phyloP scores from a whole-genome alignment of 2,113 vertebrate genomes.

The Hepsetus odoe region DNA sequence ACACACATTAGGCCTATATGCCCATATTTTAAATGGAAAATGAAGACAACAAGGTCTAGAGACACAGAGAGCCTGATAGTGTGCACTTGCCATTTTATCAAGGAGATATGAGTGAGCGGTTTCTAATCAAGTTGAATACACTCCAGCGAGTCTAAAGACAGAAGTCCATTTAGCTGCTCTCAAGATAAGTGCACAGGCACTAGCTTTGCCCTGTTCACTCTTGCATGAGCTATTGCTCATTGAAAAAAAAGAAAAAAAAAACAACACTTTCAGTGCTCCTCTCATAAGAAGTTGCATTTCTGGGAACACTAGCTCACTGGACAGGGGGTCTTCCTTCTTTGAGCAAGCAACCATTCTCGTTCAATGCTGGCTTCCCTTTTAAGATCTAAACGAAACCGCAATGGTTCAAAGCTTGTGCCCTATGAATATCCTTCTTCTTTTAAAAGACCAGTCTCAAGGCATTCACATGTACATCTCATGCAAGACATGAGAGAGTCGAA shows the following conservation, averaged over 20 bases:
- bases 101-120: slow-evolving; percentile 22
- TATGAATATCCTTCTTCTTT: slow-evolving; percentile 60
- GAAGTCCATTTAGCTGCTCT: slow-evolving; percentile 41
- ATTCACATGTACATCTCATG: slow-evolving; percentile 59
- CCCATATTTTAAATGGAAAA: background rate
- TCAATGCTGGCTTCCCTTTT: slow-evolving; percentile 51
- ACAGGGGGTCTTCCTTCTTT: slow-evolving; percentile 64
- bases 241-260: slow-evolving; percentile 45
- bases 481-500: background rate
- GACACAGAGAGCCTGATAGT: slow-evolving; percentile 10
- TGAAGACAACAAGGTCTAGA: background rate
- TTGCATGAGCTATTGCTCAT: slow-evolving; percentile 1
- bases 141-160: slow-evolving; percentile 36
- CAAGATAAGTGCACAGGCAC: slow-evolving; percentile 38
- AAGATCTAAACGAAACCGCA: slow-evolving; percentile 60
- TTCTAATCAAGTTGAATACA: slow-evolving; percentile 45
- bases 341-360: slow-evolving; percentile 55
- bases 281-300: slow-evolving; percentile 61
- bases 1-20: too few relatives aligned
- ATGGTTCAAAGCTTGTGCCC: slow-evolving; percentile 50
- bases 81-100: slow-evolving; percentile 29
- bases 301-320: slow-evolving; percentile 51
- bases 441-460: slow-evolving; percentile 38
- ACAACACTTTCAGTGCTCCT: slow-evolving; percentile 60
- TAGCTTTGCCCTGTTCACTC: background rate